These are phyloP conservation scores for Plagiodera versicolora DNA, from an alignment of 2,888 invertebrate species.

Conservation along the genomic window DNA sequence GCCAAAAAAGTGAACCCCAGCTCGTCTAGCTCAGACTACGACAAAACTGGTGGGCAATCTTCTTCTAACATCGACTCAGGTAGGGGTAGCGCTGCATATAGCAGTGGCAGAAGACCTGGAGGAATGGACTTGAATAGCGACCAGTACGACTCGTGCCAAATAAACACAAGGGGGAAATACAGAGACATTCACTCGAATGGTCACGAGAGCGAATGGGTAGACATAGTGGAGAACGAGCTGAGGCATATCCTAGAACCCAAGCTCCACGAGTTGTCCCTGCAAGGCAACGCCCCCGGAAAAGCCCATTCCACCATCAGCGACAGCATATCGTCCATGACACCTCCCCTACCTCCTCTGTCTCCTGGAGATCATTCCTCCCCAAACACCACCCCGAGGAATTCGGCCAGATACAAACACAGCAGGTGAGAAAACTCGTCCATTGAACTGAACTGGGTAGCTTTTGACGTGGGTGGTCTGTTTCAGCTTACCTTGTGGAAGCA, in stretches of 20 bases:
- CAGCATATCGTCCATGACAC: constrained; percentile 73
- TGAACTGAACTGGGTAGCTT: too few relatives aligned
- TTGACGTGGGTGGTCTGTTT: too few relatives aligned
- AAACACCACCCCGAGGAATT: constrained; percentile 54
- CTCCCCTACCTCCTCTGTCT: constrained; percentile 76
- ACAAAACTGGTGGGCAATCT: constrained; percentile 73
- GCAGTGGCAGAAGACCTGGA: constrained; percentile 67
- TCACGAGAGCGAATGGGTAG: constrained; percentile 79
- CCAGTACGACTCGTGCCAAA: constrained; percentile 58
- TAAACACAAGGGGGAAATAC: constrained; percentile 37
- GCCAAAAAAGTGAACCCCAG: constrained; percentile 58
- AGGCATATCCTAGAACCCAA: constrained; percentile 77
- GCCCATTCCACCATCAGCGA: constrained; percentile 68
- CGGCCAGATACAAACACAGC: constrained; percentile 54
- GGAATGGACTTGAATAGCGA: constrained; percentile 62
- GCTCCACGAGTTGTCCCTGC: constrained; percentile 64
- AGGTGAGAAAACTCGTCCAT: constrained; percentile 44
- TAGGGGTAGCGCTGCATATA: constrained; percentile 78
- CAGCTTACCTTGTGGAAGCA: constrained; percentile 67
- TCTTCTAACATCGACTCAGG: constrained; percentile 77
- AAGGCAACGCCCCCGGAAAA: constrained; percentile 58
- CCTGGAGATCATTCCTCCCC: constrained; percentile 62
- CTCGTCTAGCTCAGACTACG: constrained; percentile 73
- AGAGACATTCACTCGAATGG: constrained; percentile 39
- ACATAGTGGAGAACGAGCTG: constrained; percentile 77